Evolutionary conservation across 2,113 vertebrate species (phyloP).

Genomic region (Ploceus nigricollis): DNA sequence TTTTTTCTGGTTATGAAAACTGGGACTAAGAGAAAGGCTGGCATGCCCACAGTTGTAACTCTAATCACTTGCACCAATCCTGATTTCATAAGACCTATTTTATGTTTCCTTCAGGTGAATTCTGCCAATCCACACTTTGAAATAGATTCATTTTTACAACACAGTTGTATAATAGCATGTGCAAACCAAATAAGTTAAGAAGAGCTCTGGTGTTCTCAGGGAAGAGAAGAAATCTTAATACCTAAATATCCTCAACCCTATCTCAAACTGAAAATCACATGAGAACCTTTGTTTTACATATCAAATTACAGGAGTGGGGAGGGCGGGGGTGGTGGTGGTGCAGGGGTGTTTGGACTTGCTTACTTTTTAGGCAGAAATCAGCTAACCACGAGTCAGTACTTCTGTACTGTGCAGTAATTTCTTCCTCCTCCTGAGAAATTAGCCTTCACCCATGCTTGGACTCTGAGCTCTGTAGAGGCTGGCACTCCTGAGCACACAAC

Average conservation of each 20-base stretch:
- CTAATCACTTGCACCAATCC: background rate
- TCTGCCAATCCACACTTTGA: background rate
- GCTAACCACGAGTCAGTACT: background rate
- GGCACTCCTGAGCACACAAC: background rate
- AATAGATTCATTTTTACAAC: background rate
- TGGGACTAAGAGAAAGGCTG: background rate
- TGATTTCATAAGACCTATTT: background rate
- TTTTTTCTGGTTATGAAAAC: background rate
- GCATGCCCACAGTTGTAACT: background rate
- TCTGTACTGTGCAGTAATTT: background rate
- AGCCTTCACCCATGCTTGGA: fast-evolving
- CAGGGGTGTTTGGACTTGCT: background rate
- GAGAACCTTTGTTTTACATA: background rate
- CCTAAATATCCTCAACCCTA: background rate
- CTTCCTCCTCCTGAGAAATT: background rate
- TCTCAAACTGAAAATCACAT: background rate
- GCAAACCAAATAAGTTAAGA: background rate
- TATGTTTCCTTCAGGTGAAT: background rate
- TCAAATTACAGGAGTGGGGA: background rate
- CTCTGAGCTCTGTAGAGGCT: background rate
- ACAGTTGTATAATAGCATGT: background rate
- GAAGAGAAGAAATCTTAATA: background rate
- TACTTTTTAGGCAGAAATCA: background rate
- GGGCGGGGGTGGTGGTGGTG: fast-evolving
- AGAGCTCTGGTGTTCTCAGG: fast-evolving